phyloP scores from a whole-genome alignment of 2,888 invertebrate species.

The Hypsopygia costalis region DNA sequence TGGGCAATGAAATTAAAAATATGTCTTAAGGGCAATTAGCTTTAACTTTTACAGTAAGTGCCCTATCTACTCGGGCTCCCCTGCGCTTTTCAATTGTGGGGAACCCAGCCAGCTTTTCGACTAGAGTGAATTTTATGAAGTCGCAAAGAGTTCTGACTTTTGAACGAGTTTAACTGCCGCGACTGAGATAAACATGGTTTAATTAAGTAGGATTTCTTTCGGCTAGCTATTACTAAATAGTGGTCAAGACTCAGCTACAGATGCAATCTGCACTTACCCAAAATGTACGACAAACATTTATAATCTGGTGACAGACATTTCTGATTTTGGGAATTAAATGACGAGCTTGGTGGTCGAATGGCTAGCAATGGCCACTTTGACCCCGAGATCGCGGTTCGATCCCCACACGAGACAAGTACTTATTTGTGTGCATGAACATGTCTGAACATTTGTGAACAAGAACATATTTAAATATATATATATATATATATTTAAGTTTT shows the following conservation, averaged over 20 bases:
- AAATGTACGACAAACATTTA: no score
- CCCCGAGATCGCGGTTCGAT: no score
- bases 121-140: conserved; percentile 75
- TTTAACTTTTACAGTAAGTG: conserved; percentile 80
- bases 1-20: conserved; percentile 82
- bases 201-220: conserved; percentile 13
- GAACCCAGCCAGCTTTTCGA: conserved; percentile 61
- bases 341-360: no score
- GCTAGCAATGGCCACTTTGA: no score
- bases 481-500: no score
- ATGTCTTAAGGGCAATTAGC: conserved; percentile 82
- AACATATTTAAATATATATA: no score
- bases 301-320: no score
- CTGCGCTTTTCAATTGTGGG: conserved; percentile 77
- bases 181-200: conserved; percentile 15
- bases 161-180: conserved; percentile 54
- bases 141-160: conserved; percentile 61
- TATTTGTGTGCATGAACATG: no score
- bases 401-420: no score
- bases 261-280: no score
- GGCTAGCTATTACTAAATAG: background rate
- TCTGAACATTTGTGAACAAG: no score
- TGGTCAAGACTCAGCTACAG: background rate
- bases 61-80: conserved; percentile 69
- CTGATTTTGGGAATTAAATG: no score